Evolutionary conservation across 1,140 invertebrate species (phyloP).

Genomic region (Camponotus pennsylvanicus): DNA sequence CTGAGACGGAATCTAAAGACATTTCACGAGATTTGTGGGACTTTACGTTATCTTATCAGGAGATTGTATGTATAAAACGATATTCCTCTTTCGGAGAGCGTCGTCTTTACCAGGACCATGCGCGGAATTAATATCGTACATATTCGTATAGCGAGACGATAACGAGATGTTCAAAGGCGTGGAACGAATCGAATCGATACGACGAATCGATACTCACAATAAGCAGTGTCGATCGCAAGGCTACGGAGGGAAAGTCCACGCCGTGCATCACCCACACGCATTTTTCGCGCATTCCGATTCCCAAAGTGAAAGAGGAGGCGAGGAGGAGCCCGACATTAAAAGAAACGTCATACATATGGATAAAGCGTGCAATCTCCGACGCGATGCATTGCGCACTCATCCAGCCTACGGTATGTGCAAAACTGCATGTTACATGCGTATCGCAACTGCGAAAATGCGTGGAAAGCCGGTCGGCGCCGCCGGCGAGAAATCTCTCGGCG

Average conservation of each 20-base stretch:
- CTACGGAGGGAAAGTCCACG: slow-evolving; percentile 74
- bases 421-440: background rate
- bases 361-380: slow-evolving; percentile 38
- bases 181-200: background rate
- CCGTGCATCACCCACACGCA: slow-evolving; percentile 72
- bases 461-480: slow-evolving; percentile 43
- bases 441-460: slow-evolving; percentile 43
- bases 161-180: background rate
- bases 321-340: slow-evolving; percentile 53
- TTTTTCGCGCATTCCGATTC: slow-evolving; percentile 77
- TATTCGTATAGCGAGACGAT: slow-evolving; percentile 14
- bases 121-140: background rate
- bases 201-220: background rate
- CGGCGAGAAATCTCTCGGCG: slow-evolving; percentile 27
- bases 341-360: slow-evolving; percentile 55
- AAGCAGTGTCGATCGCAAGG: slow-evolving; percentile 67
- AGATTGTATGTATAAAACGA: background rate
- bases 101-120: too few relatives aligned
- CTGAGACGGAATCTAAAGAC: background rate
- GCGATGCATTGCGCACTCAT: slow-evolving; percentile 29
- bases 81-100: background rate
- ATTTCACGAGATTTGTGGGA: background rate
- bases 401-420: background rate
- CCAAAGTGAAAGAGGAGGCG: slow-evolving; percentile 77
- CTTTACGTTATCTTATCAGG: slow-evolving; percentile 36